Evolutionary conservation across 2,797 vertebrate species (phyloP), one percentile per base, ranked within the genome.

Genomic region (Brotula barbata): DNA sequence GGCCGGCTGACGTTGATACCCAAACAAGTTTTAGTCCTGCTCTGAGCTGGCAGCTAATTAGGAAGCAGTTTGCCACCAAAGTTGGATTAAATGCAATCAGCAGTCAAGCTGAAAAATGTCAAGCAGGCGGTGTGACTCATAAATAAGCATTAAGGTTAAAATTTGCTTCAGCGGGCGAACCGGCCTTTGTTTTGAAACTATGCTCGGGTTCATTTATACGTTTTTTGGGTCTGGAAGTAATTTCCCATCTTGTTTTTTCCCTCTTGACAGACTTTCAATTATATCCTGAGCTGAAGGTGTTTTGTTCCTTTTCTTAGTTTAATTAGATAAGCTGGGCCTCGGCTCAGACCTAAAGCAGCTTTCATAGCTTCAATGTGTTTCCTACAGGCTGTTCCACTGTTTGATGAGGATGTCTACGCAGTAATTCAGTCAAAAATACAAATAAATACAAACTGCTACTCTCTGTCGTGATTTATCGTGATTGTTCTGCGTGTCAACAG

Each of bases 71-170:
- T 80, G 50, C 64, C 59, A 56, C 50, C 65, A 47, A 55, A 23
- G 51, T 68, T 74, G 59, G 66, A 77, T 73, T 68, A 74, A 79
- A 80, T 67, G 41, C 61, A 81, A 81, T 80, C 64, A 75, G 36
- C 61, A 68, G 67, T 47, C 55, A 56, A 47, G 25, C 36, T 44
- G 56, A 62, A 28, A 83, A 70, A 82, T 67, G 69, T 80, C 73
- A 78, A 60, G 57, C 51, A 69, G 65, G 43, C 58, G 36, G 36
- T 54, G 33, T 51, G 23, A 56, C 55, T 79, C 20, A 58, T 74
- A 80, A 75, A 75, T 67, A 59, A 64, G 47, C 45, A 53, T 69
- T 14, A 71, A 60, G 60, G 68, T 75, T 64, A 22, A 50, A 60
- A 64, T 58, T 46, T 31, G 7, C 23, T 60, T 65, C 41, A 61